Percentiles rank a stretch among this genome's conserved stretches.
Evolutionary conservation across 2,888 invertebrate species (phyloP).

Genomic region (Lasioglossum malachurum): DNA sequence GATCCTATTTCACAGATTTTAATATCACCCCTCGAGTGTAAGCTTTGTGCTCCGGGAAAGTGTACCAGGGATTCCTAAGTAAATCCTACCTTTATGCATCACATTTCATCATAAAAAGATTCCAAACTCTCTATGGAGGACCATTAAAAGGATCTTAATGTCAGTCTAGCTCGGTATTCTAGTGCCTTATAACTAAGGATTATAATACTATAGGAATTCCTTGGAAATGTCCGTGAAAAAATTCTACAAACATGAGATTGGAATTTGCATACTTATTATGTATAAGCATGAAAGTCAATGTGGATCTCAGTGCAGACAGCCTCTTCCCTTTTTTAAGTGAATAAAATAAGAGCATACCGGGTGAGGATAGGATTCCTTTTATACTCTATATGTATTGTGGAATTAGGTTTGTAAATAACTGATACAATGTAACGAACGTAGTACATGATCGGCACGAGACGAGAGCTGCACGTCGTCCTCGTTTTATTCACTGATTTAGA

Average conservation of each 20-base stretch:
- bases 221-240: background rate
- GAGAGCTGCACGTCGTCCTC: too few species aligned
- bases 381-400: background rate
- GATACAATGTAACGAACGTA: too few species aligned
- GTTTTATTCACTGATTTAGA: too few species aligned
- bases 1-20: constrained; percentile 1
- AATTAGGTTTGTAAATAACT: too few species aligned
- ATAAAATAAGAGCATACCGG: background rate
- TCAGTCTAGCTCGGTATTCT: background rate
- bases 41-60: background rate
- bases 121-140: background rate
- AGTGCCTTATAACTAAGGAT: constrained; percentile 16
- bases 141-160: constrained; percentile 14
- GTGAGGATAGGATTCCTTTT: background rate
- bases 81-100: constrained; percentile 15
- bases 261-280: constrained; percentile 15
- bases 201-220: constrained; percentile 13
- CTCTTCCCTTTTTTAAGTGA: background rate
- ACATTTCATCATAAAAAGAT: constrained; percentile 16
- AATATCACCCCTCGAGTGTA: background rate
- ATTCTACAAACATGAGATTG: constrained; percentile 11
- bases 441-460: too few species aligned
- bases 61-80: constrained; percentile 2
- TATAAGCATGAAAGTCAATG: constrained; percentile 19
- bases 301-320: background rate